Evolutionary conservation across 2,888 invertebrate genomes (phyloP), one percentile per base, ranked within the genome.

Genomic region (Leptinotarsa juncta): DNA sequence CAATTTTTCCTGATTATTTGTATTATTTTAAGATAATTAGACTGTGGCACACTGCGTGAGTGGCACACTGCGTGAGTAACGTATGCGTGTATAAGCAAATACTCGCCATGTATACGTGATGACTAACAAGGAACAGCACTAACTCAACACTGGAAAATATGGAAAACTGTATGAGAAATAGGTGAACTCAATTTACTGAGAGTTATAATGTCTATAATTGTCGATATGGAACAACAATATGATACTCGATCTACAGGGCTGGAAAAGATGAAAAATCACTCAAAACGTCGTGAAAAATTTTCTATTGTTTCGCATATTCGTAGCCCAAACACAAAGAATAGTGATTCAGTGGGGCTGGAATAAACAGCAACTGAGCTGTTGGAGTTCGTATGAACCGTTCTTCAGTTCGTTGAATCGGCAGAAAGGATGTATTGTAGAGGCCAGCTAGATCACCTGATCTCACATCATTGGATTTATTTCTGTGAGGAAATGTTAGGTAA

Each of bases 21-120:
- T n/a, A 76, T 68, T 65, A 67, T 75, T 78, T 80, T 74, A 76
- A 60, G 73, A 76, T 78, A 78, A 78, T 77, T 68, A 74, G 72
- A 53, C 73, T 70, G 66, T 76, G 73, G 76, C 75, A 76, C 72
- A 77, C 76, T 81, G 81, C 81, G 81, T 81, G 81, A 74, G 76
- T 78, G 73, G 76, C 75, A 76, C 72, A 77, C 76, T 81, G 81
- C 81, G 81, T 81, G 81, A 74, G 76, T 78, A 80, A 79, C 77
- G 75, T 73, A 81, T 79, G 81, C 80, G 80, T 80, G 81, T 73
- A 71, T 55, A 65, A 49, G 49, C 68, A 57, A 68, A 74, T 68
- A 71, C 65, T 67, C 26, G 68, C 71, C 53, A 71, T 65, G 74
- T 71, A 67, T 74, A 74, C 16, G 62, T 62, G 12, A 62, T 62